These are phyloP conservation scores for Orchestia grillus DNA, from an alignment of 1,140 invertebrate species.

Conservation along the genomic window DNA sequence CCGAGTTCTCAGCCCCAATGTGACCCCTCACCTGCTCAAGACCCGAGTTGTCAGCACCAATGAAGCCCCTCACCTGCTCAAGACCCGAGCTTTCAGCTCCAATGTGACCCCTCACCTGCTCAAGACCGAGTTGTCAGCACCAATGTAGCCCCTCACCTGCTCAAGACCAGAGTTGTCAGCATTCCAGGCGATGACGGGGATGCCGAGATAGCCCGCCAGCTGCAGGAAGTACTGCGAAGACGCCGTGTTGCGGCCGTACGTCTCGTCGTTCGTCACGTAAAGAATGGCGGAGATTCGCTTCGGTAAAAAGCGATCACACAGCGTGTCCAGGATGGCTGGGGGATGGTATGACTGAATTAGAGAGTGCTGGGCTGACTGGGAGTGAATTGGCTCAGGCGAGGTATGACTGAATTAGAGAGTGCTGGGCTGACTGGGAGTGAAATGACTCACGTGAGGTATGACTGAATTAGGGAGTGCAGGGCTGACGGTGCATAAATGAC, in stretches of 20 bases:
- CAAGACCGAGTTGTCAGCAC: neutral
- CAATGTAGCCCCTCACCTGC: constrained; percentile 73
- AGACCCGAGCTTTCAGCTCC: no score
- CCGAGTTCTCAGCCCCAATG: no score
- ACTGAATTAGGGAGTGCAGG: neutral
- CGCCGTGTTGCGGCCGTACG: constrained; percentile 88
- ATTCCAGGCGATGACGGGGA: constrained; percentile 94
- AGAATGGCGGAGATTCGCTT: constrained; percentile 91
- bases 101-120: no score
- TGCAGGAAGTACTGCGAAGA: constrained; percentile 94
- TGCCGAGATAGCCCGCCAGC: constrained; percentile 86
- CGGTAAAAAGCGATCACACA: constrained; percentile 89
- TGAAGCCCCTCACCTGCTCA: constrained; percentile 75
- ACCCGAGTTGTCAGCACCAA: constrained; percentile 70
- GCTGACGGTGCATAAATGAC: neutral
- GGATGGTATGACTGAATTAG: neutral
- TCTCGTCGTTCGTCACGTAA: constrained; percentile 93
- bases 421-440: neutral
- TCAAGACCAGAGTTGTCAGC: constrained; percentile 91
- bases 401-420: neutral
- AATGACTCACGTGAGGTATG: neutral
- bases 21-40: no score
- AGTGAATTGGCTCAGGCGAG: neutral
- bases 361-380: neutral
- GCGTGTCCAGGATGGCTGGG: constrained; percentile 75